A percentile compares a stretch with the other conserved stretches of the same genome.
Evolutionary conservation across 2,113 vertebrate species (phyloP).

Genomic region (Myotis yumanensis): DNA sequence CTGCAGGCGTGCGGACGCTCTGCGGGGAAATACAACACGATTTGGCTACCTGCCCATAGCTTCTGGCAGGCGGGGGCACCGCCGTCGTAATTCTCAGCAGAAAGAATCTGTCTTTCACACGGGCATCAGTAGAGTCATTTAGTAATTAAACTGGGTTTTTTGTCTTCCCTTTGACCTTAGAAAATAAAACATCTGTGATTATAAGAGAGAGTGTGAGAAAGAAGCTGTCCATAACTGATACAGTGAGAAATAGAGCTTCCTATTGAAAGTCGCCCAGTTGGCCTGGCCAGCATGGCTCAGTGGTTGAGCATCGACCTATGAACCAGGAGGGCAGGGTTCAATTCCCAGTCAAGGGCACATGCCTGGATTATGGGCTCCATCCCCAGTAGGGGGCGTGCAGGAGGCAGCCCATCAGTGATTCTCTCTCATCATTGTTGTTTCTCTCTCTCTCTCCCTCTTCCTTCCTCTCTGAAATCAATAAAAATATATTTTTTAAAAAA

Average conservation of each 20-base stretch:
- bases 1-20: neutral
- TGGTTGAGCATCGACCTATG: no score
- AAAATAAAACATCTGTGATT: constrained; percentile 54
- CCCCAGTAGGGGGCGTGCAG: no score
- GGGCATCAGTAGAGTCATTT: neutral
- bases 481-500: no score
- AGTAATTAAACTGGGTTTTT: constrained; percentile 46
- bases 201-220: neutral
- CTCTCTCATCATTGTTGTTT: no score
- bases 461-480: no score
- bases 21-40: neutral
- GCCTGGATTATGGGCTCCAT: no score
- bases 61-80: neutral
- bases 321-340: no score
- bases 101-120: constrained; percentile 12
- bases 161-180: constrained; percentile 46
- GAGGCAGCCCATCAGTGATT: no score
- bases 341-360: no score
- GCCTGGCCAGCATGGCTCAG: neutral
- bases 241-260: constrained; percentile 24
- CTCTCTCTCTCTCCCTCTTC: no score
- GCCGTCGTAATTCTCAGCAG: neutral
- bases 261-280: neutral
- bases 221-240: neutral
- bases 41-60: neutral